Percentiles rank a stretch among this genome's conserved stretches.
Conservation (phyloP, 35 echinoderm and acorn worm genomes). For the Lytechinus variegatus region DNA sequence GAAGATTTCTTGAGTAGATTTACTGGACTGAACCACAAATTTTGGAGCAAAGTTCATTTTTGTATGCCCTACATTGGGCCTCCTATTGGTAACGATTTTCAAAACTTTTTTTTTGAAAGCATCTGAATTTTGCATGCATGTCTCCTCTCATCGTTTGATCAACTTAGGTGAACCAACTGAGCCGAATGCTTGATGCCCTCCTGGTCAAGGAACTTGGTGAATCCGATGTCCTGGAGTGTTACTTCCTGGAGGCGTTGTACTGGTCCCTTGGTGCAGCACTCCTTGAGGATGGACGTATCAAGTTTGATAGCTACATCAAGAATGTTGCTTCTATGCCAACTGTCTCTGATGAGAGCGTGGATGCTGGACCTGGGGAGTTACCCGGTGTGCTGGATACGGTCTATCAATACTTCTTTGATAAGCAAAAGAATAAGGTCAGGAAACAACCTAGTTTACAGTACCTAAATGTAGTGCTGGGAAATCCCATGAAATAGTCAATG, state of each 20-base stretch:
- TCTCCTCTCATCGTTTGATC: no score
- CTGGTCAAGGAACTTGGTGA: conserved; percentile 73
- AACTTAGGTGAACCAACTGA: conserved; percentile 85
- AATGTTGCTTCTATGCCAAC: conserved; percentile 72
- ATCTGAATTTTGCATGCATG: no score
- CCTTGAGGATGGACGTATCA: conserved; percentile 81
- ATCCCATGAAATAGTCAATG: no score
- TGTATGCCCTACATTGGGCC: no score
- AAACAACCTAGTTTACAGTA: neutral
- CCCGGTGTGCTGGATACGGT: conserved; percentile 81
- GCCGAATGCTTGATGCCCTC: conserved; percentile 86
- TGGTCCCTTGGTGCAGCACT: conserved; percentile 91
- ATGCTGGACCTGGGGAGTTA: conserved; percentile 88
- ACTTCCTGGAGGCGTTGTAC: conserved; percentile 90
- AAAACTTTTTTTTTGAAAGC: no score
- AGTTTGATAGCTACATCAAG: conserved; percentile 97
- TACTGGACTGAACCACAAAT: no score
- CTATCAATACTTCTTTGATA: conserved; percentile 94
- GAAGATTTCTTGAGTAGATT: no score
- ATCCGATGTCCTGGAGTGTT: conserved; percentile 74
- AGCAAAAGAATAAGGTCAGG: conserved; percentile 72
- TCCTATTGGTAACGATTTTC: no score
- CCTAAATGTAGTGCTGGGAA: no score
- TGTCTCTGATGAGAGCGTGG: conserved; percentile 65
- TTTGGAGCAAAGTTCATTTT: no score